Conservation (phyloP, 2,888 invertebrate genomes). For the Nycteola revayana region DNA sequence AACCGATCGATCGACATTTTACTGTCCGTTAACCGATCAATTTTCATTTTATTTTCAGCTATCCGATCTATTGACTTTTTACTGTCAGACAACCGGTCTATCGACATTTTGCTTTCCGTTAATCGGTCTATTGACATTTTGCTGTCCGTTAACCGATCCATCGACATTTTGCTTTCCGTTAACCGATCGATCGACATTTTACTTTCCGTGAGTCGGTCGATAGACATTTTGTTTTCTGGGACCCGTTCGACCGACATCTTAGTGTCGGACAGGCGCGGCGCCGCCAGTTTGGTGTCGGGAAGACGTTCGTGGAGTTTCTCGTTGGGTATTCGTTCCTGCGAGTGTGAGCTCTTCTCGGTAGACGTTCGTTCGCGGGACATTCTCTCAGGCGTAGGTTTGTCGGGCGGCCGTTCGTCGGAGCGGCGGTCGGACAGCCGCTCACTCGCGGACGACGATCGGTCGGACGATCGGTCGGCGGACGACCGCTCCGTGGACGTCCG, state of each 20-base stretch:
- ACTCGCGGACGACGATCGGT: conserved; percentile 39
- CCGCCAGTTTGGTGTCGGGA: conserved; percentile 30
- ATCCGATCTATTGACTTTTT: conserved; percentile 31
- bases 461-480: conserved; percentile 37
- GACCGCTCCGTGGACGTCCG: conserved; percentile 35
- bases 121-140: conserved; percentile 36
- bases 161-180: conserved; percentile 29
- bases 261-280: conserved; percentile 48
- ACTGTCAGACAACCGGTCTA: conserved; percentile 25
- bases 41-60: conserved; percentile 29
- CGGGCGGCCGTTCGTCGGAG: conserved; percentile 34
- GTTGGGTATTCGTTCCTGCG: conserved; percentile 24
- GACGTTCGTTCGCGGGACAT: conserved; percentile 33
- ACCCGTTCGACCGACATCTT: conserved; percentile 42
- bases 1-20: conserved; percentile 32
- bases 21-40: conserved; percentile 22
- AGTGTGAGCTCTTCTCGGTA: conserved; percentile 27
- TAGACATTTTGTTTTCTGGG: conserved; percentile 42
- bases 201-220: conserved; percentile 25
- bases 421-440: conserved; percentile 37
- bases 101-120: conserved; percentile 41
- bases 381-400: conserved; percentile 15
- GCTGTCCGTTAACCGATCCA: conserved; percentile 21
- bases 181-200: conserved; percentile 31
- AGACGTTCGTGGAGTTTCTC: conserved; percentile 30